phyloP scores from a whole-genome alignment of 2,888 invertebrate genomes.

The Leptinotarsa rubiginosa region DNA sequence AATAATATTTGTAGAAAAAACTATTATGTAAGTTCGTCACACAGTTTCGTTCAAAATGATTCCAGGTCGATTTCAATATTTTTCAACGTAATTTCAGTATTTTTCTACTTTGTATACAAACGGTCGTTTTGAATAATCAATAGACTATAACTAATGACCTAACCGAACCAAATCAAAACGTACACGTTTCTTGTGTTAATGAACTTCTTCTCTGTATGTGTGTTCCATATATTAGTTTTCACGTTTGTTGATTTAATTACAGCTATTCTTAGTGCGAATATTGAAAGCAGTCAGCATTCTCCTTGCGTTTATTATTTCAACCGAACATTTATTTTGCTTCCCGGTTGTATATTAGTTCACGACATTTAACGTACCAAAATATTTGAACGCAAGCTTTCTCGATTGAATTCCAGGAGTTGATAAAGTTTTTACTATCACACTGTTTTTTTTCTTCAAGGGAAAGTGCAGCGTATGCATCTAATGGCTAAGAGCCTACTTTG shows the following conservation, averaged over 20 bases:
- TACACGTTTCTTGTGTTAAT: neutral
- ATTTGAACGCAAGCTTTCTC: neutral
- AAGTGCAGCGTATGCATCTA: too few species aligned
- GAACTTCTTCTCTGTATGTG: neutral
- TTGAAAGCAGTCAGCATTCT: constrained; percentile 6
- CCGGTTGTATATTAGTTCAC: neutral
- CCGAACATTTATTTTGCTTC: neutral
- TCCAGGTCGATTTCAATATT: too few species aligned
- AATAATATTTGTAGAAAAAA: too few species aligned
- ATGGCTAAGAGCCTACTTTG: too few species aligned
- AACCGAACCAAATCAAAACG: neutral
- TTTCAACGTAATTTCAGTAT: too few species aligned
- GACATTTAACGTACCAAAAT: neutral
- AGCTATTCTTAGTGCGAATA: neutral
- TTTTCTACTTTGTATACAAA: too few species aligned
- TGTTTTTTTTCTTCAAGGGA: too few species aligned
- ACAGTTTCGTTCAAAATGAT: too few species aligned
- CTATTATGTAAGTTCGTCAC: too few species aligned
- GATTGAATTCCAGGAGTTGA: neutral
- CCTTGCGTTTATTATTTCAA: neutral
- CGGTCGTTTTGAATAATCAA: neutral
- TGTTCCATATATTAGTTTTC: neutral
- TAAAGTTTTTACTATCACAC: neutral
- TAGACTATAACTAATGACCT: neutral
- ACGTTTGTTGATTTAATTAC: constrained; percentile 5